A percentile compares a stretch with the other conserved stretches of the same genome.
These are phyloP conservation scores for Drosophila trichaetosa DNA, from an alignment of 2,888 invertebrate genomes.

Conservation along the genomic window DNA sequence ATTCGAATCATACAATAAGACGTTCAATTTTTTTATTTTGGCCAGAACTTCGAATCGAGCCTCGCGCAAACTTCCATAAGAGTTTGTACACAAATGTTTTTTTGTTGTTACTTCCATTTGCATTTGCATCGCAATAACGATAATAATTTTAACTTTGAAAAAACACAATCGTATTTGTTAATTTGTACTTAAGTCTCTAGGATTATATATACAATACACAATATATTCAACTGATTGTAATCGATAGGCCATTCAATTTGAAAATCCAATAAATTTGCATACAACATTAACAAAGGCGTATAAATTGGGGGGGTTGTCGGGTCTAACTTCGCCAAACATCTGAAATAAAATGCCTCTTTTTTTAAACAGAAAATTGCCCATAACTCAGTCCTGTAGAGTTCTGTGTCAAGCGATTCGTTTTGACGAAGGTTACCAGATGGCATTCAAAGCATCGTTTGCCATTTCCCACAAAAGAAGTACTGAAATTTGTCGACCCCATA, in stretches of 20 bases:
- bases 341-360: not conserved
- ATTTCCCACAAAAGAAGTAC: not conserved
- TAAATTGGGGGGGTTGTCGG: not conserved
- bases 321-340: not conserved
- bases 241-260: slow-evolving; percentile 44
- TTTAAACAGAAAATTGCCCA: not conserved
- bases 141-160: slow-evolving; percentile 59
- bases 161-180: slow-evolving; percentile 63
- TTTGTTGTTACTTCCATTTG: slow-evolving; percentile 56
- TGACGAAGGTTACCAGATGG: not conserved
- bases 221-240: slow-evolving; percentile 43
- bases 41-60: slow-evolving; percentile 31
- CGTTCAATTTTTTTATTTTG: slow-evolving; percentile 27
- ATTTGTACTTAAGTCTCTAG: slow-evolving; percentile 72
- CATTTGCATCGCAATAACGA: slow-evolving; percentile 59
- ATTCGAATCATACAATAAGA: slow-evolving; percentile 30
- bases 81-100: slow-evolving; percentile 33
- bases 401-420: not conserved
- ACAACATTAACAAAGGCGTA: slow-evolving; percentile 13
- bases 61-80: slow-evolving; percentile 48
- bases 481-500: not conserved
- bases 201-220: slow-evolving; percentile 11
- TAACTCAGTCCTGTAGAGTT: not conserved
- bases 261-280: slow-evolving; percentile 64
- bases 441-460: not conserved